A percentile compares a stretch with the other conserved stretches of the same genome.
phyloP scores from a whole-genome alignment of 1,140 invertebrate genomes.

The Zaprionus inermis region DNA sequence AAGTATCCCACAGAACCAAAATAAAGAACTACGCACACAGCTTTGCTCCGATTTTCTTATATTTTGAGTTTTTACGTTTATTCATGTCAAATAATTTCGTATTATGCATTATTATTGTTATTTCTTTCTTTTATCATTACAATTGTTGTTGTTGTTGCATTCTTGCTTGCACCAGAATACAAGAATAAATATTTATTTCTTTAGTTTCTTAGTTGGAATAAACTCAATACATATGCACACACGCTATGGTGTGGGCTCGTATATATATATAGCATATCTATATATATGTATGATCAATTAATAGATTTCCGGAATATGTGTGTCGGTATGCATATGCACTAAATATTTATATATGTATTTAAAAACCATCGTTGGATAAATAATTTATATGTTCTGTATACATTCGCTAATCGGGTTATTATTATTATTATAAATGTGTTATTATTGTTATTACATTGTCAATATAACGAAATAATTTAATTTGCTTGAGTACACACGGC shows the following conservation, averaged over 20 bases:
- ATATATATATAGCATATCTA: too few species aligned
- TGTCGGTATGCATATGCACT: constrained; percentile 29
- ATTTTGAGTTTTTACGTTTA: constrained; percentile 54
- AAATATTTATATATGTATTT: constrained; percentile 47
- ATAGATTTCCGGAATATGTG: constrained; percentile 26
- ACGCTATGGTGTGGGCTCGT: too few species aligned
- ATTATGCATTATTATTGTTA: constrained; percentile 47
- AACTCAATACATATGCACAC: constrained; percentile 48
- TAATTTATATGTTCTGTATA: constrained; percentile 50
- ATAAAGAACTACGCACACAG: neutral
- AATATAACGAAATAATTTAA: constrained; percentile 55
- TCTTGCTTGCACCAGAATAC: constrained; percentile 35
- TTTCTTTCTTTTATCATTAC: constrained; percentile 40
- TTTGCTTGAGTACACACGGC: constrained; percentile 60
- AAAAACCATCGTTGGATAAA: constrained; percentile 62
- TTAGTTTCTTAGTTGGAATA: constrained; percentile 37
- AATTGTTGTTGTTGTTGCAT: constrained; percentile 28
- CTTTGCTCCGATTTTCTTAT: constrained; percentile 12
- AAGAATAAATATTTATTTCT: constrained; percentile 53
- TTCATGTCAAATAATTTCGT: constrained; percentile 57
- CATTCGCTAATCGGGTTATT: constrained; percentile 51
- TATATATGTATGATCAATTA: constrained; percentile 47
- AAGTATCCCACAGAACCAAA: neutral
- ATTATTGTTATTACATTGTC: constrained; percentile 34
- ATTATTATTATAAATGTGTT: constrained; percentile 24